These are phyloP conservation scores for Vidua macroura DNA, from an alignment of 2,113 vertebrate species.

Conservation along the genomic window DNA sequence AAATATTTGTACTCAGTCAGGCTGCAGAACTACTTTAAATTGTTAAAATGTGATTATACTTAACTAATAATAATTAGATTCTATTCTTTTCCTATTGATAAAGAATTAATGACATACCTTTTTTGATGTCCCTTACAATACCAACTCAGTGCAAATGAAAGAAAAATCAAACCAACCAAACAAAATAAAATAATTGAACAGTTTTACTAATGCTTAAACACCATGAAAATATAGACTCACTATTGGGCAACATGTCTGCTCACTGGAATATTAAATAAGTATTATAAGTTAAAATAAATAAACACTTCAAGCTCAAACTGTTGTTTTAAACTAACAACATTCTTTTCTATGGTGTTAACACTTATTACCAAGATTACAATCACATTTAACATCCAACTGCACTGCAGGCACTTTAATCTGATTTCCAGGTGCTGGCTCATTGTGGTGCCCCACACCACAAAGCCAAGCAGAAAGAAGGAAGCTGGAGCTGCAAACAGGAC, in stretches of 20 bases:
- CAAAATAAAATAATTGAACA: not conserved
- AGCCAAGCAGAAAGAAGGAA: not conserved
- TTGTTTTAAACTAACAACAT: not conserved
- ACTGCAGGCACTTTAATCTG: not conserved
- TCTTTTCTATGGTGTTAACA: not conserved
- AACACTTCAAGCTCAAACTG: not conserved
- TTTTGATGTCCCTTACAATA: not conserved
- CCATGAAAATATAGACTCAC: not conserved
- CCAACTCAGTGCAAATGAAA: not conserved
- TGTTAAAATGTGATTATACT: not conserved
- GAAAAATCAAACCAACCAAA: not conserved
- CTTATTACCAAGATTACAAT: not conserved
- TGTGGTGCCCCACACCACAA: fast-evolving
- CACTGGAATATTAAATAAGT: not conserved
- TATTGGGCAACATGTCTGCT: not conserved
- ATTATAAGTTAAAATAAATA: not conserved
- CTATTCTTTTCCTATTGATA: not conserved
- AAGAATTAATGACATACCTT: not conserved
- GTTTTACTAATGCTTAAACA: not conserved
- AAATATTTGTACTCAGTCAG: not conserved
- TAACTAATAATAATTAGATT: not conserved
- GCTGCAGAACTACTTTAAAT: not conserved
- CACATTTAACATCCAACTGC: not conserved
- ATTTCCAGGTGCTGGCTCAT: not conserved
- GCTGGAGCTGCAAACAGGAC: not conserved